Evolutionary conservation across 2,113 vertebrate species (phyloP).

Genomic region (Aramus guarauna): DNA sequence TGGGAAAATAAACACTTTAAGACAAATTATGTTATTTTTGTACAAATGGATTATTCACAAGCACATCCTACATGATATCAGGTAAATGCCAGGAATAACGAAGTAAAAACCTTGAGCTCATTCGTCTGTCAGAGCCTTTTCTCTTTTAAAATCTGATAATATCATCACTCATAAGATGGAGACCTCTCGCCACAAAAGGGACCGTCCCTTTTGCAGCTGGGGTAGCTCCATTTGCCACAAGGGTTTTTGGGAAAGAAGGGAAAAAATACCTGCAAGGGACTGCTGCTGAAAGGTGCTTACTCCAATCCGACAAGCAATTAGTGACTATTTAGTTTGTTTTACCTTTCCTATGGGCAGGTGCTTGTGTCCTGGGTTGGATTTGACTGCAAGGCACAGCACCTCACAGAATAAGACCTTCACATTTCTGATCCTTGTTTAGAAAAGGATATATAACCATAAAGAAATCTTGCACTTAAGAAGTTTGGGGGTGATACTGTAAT

Average conservation of each 20-base stretch:
- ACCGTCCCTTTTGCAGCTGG: background rate
- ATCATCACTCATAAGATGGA: background rate
- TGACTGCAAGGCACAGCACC: background rate
- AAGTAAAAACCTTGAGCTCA: background rate
- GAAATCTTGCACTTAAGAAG: background rate
- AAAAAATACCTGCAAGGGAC: background rate
- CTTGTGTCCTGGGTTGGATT: background rate
- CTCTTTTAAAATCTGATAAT: background rate
- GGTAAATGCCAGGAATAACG: background rate
- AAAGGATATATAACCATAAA: background rate
- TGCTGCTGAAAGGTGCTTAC: background rate
- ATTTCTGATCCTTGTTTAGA: background rate
- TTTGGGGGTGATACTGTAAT: background rate
- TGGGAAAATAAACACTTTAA: conserved; percentile 1
- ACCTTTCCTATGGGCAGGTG: background rate
- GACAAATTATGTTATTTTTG: background rate
- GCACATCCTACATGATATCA: background rate
- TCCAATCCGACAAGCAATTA: background rate
- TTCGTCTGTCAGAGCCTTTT: background rate
- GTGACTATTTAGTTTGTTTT: background rate
- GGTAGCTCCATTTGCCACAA: background rate
- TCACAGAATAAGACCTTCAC: background rate
- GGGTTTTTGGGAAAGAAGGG: background rate
- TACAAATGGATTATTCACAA: conserved; percentile 11
- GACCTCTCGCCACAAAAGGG: background rate